These are phyloP conservation scores for Netelia fuscicornis DNA, from an alignment of 2,888 invertebrate species.

Conservation along the genomic window DNA sequence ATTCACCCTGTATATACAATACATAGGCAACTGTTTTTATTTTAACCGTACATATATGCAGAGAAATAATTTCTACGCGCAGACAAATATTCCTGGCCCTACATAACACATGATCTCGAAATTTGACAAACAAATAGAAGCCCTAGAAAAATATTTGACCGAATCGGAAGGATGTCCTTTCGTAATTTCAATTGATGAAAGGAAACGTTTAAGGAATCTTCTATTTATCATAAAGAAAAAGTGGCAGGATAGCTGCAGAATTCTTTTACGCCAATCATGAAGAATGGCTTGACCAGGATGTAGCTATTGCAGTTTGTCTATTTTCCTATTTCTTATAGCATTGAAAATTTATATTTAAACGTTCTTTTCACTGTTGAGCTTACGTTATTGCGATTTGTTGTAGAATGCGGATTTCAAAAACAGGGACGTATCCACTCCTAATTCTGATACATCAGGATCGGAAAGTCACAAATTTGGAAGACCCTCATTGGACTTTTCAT, in stretches of 20 bases:
- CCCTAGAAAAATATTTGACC: constrained; percentile 2
- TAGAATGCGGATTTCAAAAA: constrained; percentile 34
- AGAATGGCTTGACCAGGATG: constrained; percentile 25
- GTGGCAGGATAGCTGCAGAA: constrained; percentile 30
- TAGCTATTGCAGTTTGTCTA: constrained; percentile 25
- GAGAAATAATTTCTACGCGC: constrained; percentile 8
- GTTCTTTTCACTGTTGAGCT: constrained; percentile 23
- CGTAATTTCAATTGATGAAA: constrained; percentile 22
- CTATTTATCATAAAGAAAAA: constrained; percentile 18
- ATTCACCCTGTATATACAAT: not conserved
- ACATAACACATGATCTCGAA: not conserved
- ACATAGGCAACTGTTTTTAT: constrained; percentile 8
- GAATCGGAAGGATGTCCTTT: constrained; percentile 20
- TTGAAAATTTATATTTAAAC: constrained; percentile 29
- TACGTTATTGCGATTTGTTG: constrained; percentile 38
- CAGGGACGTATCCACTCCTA: constrained; percentile 21
- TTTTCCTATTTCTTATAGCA: constrained; percentile 33
- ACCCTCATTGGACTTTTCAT: constrained; percentile 8
- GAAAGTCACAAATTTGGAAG: constrained; percentile 29
- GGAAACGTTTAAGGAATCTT: constrained; percentile 19
- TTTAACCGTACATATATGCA: constrained; percentile 18
- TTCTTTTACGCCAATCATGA: constrained; percentile 17
- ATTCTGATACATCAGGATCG: constrained; percentile 25
- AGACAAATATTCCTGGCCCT: constrained; percentile 25
- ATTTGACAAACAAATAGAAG: constrained; percentile 24